Evolutionary conservation across 2,888 invertebrate genomes (phyloP), one percentile per base, ranked within the genome.

Genomic region (Caenorhabditis sp.): DNA sequence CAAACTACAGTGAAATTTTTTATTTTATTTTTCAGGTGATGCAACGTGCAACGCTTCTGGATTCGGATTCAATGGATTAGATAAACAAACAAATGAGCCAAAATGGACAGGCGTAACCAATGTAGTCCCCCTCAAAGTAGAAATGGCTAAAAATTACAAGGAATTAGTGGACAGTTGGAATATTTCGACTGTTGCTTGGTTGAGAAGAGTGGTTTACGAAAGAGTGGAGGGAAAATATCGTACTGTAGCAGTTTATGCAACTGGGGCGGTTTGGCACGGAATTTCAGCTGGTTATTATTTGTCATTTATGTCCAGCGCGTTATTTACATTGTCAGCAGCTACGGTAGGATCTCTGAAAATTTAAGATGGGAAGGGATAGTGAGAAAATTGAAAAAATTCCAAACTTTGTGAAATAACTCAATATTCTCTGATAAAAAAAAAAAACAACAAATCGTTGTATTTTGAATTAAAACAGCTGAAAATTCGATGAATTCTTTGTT

Each of bases 1-100:
- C 17, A 17, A 17, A 17, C 43, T 43, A 43, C 43, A 5, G 43
- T 43, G 8, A 8, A 21, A n/a, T 61, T 49, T n/a, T 12, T 1
- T 17, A 49, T 26, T 12, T 20, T 23, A 20, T 52, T 56, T 78
- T 82, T 50, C 82, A 85, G 94, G 95, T 4, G 97, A 97, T 89
- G 94, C 95, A 0, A 93, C 95, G 81, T 95, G 95, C 89, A 96
- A 97, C 89, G 93, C 94, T 88, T 93, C 94, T 21, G 97, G 97
- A 0, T 91, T 97, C 87, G 94, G 94, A 17, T 94, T 93, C 87
- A 91, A 91, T 84, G 96, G 96, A 0, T 93, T 92, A 88, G 92
- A 93, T 84, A 59, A 69, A 12, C 90, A 85, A 57, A 81, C 91
- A 59, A 94, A 94, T 49, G 90, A 91, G 59, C 90, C 93, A 1